Conservation (phyloP, 2,797 vertebrate genomes). For the Acomys russatus region DNA sequence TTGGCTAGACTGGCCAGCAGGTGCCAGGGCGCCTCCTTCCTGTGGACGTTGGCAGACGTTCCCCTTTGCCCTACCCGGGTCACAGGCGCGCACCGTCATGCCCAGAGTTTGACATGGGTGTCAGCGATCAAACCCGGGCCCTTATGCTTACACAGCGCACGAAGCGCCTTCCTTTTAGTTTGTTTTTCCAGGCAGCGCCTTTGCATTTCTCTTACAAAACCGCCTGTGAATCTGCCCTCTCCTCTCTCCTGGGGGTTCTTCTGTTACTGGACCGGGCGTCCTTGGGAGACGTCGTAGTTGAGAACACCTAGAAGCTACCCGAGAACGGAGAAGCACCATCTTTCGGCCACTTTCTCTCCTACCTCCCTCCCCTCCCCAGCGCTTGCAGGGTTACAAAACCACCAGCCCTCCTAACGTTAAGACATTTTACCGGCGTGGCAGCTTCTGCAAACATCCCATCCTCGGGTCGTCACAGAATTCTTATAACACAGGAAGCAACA, state of each 20-base stretch:
- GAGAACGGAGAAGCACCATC: neutral
- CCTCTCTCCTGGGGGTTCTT: neutral
- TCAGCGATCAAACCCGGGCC: no score
- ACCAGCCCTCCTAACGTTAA: neutral
- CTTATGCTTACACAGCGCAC: no score
- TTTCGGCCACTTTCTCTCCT: neutral
- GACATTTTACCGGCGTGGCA: neutral
- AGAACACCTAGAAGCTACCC: neutral
- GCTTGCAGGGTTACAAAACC: no score
- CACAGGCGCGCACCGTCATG: no score
- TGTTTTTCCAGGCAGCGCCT: no score
- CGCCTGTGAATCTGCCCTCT: neutral
- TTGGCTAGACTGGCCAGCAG: no score
- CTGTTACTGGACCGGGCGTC: neutral
- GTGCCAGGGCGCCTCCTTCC: no score
- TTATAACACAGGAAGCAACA: neutral
- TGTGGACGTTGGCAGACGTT: no score
- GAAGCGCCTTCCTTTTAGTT: no score
- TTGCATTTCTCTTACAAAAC: neutral
- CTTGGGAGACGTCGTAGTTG: neutral
- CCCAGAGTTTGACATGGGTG: no score
- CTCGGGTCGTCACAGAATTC: neutral
- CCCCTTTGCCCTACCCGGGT: no score
- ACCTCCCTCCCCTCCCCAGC: neutral
- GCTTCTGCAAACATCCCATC: neutral